Base-by-base conservation (phyloP, 2,888 invertebrate genomes). In the Napeogenes sylphis region DNA sequence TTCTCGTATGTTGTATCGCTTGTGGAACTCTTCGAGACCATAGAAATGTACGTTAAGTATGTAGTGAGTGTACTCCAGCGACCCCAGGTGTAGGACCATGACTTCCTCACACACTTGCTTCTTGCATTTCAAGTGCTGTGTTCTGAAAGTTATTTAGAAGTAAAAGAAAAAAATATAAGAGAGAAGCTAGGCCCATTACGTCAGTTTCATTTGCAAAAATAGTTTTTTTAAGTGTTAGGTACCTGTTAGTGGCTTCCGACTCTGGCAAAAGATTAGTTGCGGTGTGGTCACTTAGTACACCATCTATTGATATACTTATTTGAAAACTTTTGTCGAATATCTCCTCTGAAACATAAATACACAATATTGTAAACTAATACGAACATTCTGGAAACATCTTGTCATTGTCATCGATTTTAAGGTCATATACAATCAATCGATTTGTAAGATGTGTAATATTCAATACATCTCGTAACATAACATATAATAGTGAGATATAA, bases 271-370 rank as follows among this genome's bases (percentile, higher is more conserved):
- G 89, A 59, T 92, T 93, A 8, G 93, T 86, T 0, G 94, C 93
- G 66, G 93, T 94, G 72, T 95, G 95, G 74, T 96, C 95, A 67
- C 93, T 93, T 4, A 94, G 92, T 35, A 97, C 91, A 42, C 97
- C 97, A 70, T 97, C 95, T 75, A 97, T 94, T 33, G 94, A 92
- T 75, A 98, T 95, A 78, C 95, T 95, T 61, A 98, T 93, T 83
- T 95, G 94, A 80, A 98, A 98, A 77, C 94, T 95, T 85, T 97
- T 96, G 80, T 97, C 97, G 76, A 97, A 97, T 75, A 94, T 95
- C 84, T 97, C 97, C 82, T 97, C 98, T 97, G 86, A 62, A 93
- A 92, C 66, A 62, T 57, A 35, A 62, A 55, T 13, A 51, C 2
- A 21, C 5, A 51, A 51, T 10, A 10, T 30, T 51, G 0, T 30